phyloP scores from a whole-genome alignment of 2,888 invertebrate species.

The Oligia latruncula region DNA sequence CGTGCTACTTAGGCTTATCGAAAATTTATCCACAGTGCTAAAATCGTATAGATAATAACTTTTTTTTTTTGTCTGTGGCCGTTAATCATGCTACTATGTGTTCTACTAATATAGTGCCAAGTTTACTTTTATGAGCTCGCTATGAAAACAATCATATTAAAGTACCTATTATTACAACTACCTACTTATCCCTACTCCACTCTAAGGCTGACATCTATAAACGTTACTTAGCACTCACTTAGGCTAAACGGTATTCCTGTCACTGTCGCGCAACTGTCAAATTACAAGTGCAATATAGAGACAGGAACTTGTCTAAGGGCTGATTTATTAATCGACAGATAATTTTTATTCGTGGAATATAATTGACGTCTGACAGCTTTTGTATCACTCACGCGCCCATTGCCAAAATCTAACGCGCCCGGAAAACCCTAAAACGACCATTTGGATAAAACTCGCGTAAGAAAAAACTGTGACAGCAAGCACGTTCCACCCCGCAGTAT shows the following conservation, averaged over 20 bases:
- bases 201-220: not conserved
- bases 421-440: too few species aligned
- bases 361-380: too few species aligned
- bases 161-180: not conserved
- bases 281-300: not conserved
- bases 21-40: not conserved
- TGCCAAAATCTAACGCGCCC: too few species aligned
- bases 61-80: not conserved
- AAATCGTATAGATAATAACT: not conserved
- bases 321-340: too few species aligned
- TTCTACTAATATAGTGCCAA: constrained; percentile 26
- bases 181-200: not conserved
- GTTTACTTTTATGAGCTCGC: constrained; percentile 13
- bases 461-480: too few species aligned
- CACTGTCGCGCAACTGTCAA: not conserved
- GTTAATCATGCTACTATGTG: constrained; percentile 9
- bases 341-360: too few species aligned
- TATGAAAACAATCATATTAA: not conserved
- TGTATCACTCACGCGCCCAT: too few species aligned
- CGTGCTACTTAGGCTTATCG: too few species aligned
- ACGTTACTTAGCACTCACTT: not conserved
- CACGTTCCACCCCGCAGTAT: too few species aligned
- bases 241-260: not conserved
- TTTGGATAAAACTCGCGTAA: too few species aligned
- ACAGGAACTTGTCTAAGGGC: too few species aligned